Evolutionary conservation across 2,888 invertebrate species (phyloP).

Genomic region (Mimas tiliae): DNA sequence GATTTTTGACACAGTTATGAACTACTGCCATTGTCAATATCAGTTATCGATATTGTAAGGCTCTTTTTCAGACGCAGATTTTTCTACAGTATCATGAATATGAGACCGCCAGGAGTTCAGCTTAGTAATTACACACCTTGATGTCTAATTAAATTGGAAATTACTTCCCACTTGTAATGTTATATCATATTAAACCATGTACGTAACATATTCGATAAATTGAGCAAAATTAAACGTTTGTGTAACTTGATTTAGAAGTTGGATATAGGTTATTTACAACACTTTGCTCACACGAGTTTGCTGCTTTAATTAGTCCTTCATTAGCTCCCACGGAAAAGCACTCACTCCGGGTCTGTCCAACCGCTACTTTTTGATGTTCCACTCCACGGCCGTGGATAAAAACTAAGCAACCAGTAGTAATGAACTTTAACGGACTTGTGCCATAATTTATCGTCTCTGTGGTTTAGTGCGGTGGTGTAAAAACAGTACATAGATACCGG

Average conservation of each 20-base stretch:
- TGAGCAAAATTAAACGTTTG: not conserved
- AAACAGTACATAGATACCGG: slow-evolving; percentile 36
- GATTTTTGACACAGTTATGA: no score
- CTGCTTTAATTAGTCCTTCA: not conserved
- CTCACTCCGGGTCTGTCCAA: slow-evolving; percentile 32
- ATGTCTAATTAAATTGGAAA: no score
- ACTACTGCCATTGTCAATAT: no score
- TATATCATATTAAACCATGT: no score
- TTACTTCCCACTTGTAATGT: no score
- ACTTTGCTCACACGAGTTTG: not conserved
- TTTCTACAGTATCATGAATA: no score
- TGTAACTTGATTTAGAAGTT: not conserved
- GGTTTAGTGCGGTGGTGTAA: slow-evolving; percentile 47
- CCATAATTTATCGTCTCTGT: slow-evolving; percentile 54
- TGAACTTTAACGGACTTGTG: slow-evolving; percentile 50
- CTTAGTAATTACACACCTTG: no score
- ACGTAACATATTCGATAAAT: not conserved
- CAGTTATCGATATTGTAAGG: no score
- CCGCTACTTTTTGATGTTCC: slow-evolving; percentile 54
- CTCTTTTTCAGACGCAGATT: no score
- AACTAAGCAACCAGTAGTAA: slow-evolving; percentile 51
- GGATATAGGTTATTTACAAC: not conserved
- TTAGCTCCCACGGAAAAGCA: not conserved
- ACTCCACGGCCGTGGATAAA: slow-evolving; percentile 46
- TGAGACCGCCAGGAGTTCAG: no score